Percentiles rank a stretch among this genome's conserved stretches.
phyloP scores from a whole-genome alignment of 2,888 invertebrate genomes.

The Fabriciana adippe region DNA sequence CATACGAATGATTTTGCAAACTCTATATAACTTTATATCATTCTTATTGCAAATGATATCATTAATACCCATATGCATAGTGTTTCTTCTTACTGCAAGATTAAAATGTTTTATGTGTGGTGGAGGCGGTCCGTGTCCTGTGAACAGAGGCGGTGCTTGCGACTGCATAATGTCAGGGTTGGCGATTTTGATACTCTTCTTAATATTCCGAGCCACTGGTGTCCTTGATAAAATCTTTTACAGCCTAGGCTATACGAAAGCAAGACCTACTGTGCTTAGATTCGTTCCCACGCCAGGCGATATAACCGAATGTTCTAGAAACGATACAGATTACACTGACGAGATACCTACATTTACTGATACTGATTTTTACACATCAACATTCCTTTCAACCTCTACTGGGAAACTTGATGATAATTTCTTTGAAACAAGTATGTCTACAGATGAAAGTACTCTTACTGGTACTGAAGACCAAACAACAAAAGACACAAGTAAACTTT shows the following conservation, averaged over 20 bases:
- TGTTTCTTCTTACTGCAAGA: slow-evolving; percentile 62
- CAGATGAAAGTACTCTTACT: not conserved
- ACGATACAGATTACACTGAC: slow-evolving; percentile 47
- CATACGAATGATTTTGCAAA: slow-evolving; percentile 66
- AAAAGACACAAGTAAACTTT: not conserved
- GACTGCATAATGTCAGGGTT: slow-evolving; percentile 66
- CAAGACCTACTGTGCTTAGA: slow-evolving; percentile 42
- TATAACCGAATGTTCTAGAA: slow-evolving; percentile 61
- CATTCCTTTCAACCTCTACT: not conserved
- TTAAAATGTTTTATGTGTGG: slow-evolving; percentile 69
- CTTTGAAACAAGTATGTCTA: not conserved
- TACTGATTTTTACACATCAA: slow-evolving; percentile 13
- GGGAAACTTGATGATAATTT: not conserved
- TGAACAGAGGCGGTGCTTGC: slow-evolving; percentile 61
- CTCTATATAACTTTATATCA: slow-evolving; percentile 69
- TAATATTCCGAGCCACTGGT: slow-evolving; percentile 65
- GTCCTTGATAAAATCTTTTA: slow-evolving; percentile 66
- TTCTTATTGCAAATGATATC: slow-evolving; percentile 67
- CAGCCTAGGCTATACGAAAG: slow-evolving; percentile 63
- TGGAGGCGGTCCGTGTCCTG: slow-evolving; percentile 64
- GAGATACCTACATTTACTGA: slow-evolving; percentile 6
- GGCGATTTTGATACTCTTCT: slow-evolving; percentile 59
- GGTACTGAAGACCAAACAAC: not conserved
- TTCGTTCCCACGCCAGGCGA: slow-evolving; percentile 61
- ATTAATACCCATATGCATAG: slow-evolving; percentile 65